phyloP scores from a whole-genome alignment of 2,888 invertebrate genomes.

The Cryptocheilus praepositus region DNA sequence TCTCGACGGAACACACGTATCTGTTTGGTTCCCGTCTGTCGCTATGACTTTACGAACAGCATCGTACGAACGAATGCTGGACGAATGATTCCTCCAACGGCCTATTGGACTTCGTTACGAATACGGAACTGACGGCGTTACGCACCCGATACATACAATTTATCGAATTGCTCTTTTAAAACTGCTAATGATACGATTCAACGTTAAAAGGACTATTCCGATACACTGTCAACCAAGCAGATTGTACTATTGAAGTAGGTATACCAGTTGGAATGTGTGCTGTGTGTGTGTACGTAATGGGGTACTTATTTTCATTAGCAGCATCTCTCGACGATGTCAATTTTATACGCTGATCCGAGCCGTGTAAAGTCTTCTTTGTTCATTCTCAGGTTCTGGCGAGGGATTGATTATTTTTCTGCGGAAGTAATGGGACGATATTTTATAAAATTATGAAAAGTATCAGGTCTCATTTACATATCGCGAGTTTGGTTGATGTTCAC shows the following conservation, averaged over 20 bases:
- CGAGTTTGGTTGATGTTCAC: background rate
- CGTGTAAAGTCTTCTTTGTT: no score
- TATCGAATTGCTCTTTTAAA: background rate
- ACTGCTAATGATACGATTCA: constrained; percentile 2
- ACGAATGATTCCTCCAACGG: background rate
- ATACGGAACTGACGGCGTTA: background rate
- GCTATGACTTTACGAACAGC: constrained; percentile 7
- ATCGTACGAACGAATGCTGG: background rate
- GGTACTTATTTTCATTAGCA: no score
- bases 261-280: no score
- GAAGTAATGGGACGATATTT: background rate
- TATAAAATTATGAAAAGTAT: background rate
- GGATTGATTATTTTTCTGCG: no score
- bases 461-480: background rate
- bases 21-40: constrained; percentile 1
- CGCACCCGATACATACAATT: background rate
- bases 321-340: background rate
- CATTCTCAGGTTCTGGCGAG: no score
- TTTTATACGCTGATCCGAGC: no score
- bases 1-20: background rate
- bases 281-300: no score
- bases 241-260: no score
- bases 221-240: no score
- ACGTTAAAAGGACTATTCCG: constrained; percentile 1
- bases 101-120: background rate